Evolutionary conservation across 2,888 invertebrate species (phyloP).

Genomic region (Isoperla grammatica): DNA sequence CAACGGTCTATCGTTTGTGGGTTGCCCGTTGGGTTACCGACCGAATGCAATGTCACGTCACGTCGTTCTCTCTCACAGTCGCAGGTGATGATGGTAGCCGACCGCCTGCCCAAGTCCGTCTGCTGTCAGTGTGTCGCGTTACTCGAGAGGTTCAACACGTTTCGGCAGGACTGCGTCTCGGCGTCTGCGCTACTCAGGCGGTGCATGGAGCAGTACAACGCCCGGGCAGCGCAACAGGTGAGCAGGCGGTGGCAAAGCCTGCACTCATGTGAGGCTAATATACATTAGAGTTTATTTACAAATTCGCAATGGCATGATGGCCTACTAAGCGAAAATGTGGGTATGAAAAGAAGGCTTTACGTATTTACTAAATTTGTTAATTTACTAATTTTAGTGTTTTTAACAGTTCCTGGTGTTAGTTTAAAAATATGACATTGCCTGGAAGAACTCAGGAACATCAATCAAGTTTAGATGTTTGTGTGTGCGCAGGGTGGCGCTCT

Average conservation of each 20-base stretch:
- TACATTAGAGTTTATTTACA: neutral
- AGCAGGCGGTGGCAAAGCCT: neutral
- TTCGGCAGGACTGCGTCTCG: slow-evolving; percentile 46
- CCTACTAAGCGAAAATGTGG: too few species aligned
- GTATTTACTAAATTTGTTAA: neutral
- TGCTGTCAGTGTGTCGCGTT: slow-evolving; percentile 48
- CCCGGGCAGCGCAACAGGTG: slow-evolving; percentile 33
- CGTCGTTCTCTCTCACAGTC: neutral
- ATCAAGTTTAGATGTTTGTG: too few species aligned
- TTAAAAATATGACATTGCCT: too few species aligned
- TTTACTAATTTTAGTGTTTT: too few species aligned
- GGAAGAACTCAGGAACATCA: too few species aligned
- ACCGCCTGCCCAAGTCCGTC: slow-evolving; percentile 48
- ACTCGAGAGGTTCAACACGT: slow-evolving; percentile 48
- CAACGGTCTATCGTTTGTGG: too few species aligned
- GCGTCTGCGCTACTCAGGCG: slow-evolving; percentile 42
- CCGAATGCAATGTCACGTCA: too few species aligned
- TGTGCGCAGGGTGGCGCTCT: slow-evolving; percentile 10
- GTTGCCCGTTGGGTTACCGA: too few species aligned
- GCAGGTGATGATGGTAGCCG: slow-evolving; percentile 42
- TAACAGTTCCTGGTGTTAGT: too few species aligned
- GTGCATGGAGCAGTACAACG: slow-evolving; percentile 26
- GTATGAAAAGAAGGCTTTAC: too few species aligned
- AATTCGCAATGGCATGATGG: too few species aligned
- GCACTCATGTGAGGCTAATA: neutral